Base-by-base conservation (phyloP, 2,797 vertebrate genomes). In the Chrysocyon brachyurus region DNA sequence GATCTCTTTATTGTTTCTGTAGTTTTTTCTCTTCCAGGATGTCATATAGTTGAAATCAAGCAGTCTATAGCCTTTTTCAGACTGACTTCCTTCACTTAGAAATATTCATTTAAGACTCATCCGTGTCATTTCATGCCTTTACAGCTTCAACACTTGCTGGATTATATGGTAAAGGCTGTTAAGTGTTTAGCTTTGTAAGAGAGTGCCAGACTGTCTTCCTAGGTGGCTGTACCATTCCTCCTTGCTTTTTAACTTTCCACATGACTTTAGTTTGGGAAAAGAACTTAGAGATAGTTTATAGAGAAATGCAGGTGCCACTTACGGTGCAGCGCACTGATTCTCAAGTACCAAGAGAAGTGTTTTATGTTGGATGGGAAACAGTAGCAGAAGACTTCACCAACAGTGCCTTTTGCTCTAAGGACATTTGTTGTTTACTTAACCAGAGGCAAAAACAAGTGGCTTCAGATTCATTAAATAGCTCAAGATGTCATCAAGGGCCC, bases 1-100 rank as follows among this genome's bases (percentile, higher is more conserved):
- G 40, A 52, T 36, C 31, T 36, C 28, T 26, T 75, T 54, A 77
- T n/a, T 73, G 12, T 79, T 54, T 57, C 46, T 56, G 0, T 70
- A 36, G n/a, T 59, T 95, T 70, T 52, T 3, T 26, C 36, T 96
- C 86, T 64, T 73, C n/a, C 82, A 89, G 84, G 89, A 63, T 64
- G 49, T 61, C 72, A 63, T 12, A 9, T 6, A 52, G 14, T 94
- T 63, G 54, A 49, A 64, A 77, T 89, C 64, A 33, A 2, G 40
- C 0, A n/a, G 31, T 19, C 17, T 56, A 1, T 46, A 73, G 33
- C 10, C 64, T 56, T 63, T 78, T 78, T 92, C 28, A 66, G 21
- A 61, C 64, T 91, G 83, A 36, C 56, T 68, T 68, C 68, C 28
- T 36, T 83, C 68, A 46, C 61, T 93, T 87, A 9, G 77, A 82